Conservation (phyloP, 1,140 invertebrate species). For the Leguminivora glycinivorella region DNA sequence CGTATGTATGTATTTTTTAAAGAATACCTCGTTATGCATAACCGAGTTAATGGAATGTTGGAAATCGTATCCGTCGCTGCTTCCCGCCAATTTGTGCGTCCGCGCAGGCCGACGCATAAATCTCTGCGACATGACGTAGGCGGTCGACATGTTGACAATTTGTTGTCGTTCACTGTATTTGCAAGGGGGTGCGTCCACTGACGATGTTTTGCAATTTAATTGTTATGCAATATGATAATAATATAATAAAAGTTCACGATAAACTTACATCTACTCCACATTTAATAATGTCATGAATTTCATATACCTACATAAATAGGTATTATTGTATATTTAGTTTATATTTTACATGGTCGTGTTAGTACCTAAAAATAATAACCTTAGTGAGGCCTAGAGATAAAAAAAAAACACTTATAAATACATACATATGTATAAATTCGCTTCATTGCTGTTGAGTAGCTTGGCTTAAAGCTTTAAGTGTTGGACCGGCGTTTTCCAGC, state of each 20-base stretch:
- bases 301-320: too few species aligned
- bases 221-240: neutral
- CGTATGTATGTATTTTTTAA: slow-evolving; percentile 17
- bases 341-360: too few species aligned
- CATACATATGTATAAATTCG: neutral
- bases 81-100: slow-evolving; percentile 68
- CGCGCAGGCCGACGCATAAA: slow-evolving; percentile 62
- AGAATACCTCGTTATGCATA: slow-evolving; percentile 51
- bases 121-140: slow-evolving; percentile 68
- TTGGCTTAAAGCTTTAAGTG: neutral
- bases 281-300: too few species aligned
- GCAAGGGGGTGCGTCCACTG: slow-evolving; percentile 8
- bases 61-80: slow-evolving; percentile 43
- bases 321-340: too few species aligned
- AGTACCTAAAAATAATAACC: too few species aligned
- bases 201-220: neutral
- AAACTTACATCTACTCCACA: too few species aligned
- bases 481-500: neutral
- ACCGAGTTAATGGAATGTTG: slow-evolving; percentile 54
- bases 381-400: too few species aligned
- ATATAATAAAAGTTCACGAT: neutral
- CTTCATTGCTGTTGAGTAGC: neutral
- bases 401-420: too few species aligned
- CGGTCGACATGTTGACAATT: slow-evolving; percentile 69
- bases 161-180: slow-evolving; percentile 47